Percentiles rank a stretch among this genome's conserved stretches.
phyloP scores from a whole-genome alignment of 2,888 invertebrate species.

The Amiota mariae region DNA sequence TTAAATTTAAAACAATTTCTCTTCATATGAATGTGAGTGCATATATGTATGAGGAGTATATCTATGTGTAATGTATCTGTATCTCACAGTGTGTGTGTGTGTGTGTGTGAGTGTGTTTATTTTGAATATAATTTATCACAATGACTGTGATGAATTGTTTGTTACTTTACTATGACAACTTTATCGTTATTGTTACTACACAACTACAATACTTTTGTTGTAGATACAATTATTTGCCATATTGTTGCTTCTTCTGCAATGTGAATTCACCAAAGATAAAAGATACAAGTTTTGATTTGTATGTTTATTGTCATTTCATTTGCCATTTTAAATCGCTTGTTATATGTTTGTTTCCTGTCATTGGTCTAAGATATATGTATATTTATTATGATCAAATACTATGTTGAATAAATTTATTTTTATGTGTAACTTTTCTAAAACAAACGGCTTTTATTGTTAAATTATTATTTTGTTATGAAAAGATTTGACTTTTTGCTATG shows the following conservation, averaged over 20 bases:
- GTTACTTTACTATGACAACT: constrained; percentile 52
- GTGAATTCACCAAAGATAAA: no score
- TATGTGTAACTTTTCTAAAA: no score
- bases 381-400: no score
- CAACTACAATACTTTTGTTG: background rate
- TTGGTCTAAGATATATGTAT: no score
- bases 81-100: background rate
- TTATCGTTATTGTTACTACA: constrained; percentile 21
- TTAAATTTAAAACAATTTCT: constrained; percentile 36
- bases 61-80: background rate
- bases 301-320: background rate
- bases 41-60: constrained; percentile 20
- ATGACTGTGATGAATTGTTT: constrained; percentile 65
- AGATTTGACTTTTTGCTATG: no score
- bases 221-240: background rate
- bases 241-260: background rate
- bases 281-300: no score
- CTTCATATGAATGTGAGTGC: constrained; percentile 33
- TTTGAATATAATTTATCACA: constrained; percentile 58
- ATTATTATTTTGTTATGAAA: no score
- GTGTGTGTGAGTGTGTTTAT: constrained; percentile 1
- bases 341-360: constrained; percentile 8
- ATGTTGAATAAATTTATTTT: no score
- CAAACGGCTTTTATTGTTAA: no score
- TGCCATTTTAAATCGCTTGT: constrained; percentile 9